Evolutionary conservation across 2,888 invertebrate species (phyloP).

Genomic region (Zeuzera pyrina): DNA sequence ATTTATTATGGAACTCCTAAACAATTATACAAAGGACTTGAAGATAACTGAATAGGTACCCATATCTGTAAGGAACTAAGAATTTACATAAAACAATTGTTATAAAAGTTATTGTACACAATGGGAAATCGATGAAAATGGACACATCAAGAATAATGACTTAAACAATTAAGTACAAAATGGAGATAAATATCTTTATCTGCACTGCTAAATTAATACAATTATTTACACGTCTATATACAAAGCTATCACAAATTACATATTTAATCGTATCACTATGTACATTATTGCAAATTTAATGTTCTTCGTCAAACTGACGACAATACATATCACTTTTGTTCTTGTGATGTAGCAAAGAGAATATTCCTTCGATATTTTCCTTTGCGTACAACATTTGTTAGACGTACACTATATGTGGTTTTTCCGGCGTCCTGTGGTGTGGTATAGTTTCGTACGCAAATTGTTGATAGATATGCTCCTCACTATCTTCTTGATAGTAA

Average conservation of each 20-base stretch:
- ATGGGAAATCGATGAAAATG: neutral
- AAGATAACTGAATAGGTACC: constrained; percentile 34
- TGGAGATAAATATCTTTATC: constrained; percentile 53
- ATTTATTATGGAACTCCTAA: constrained; percentile 34
- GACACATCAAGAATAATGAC: constrained; percentile 12
- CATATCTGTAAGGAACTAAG: constrained; percentile 50
- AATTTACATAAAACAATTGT: constrained; percentile 35
- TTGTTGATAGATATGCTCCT: constrained; percentile 68
- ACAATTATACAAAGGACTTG: constrained; percentile 45
- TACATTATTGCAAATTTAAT: constrained; percentile 67
- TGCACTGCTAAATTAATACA: constrained; percentile 33
- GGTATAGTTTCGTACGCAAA: constrained; percentile 69
- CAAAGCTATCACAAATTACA: constrained; percentile 72
- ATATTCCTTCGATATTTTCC: constrained; percentile 51
- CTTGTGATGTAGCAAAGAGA: constrained; percentile 45
- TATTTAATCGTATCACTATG: constrained; percentile 63
- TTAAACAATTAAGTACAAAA: constrained; percentile 64
- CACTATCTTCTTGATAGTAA: constrained; percentile 62
- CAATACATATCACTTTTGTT: constrained; percentile 29
- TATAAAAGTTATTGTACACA: no score
- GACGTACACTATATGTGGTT: constrained; percentile 75
- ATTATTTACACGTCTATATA: constrained; percentile 65
- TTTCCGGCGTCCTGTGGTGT: constrained; percentile 67
- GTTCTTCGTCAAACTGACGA: constrained; percentile 42
- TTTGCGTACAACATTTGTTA: constrained; percentile 64